Conservation (phyloP, 2,113 vertebrate species). For the Sorex araneus region DNA sequence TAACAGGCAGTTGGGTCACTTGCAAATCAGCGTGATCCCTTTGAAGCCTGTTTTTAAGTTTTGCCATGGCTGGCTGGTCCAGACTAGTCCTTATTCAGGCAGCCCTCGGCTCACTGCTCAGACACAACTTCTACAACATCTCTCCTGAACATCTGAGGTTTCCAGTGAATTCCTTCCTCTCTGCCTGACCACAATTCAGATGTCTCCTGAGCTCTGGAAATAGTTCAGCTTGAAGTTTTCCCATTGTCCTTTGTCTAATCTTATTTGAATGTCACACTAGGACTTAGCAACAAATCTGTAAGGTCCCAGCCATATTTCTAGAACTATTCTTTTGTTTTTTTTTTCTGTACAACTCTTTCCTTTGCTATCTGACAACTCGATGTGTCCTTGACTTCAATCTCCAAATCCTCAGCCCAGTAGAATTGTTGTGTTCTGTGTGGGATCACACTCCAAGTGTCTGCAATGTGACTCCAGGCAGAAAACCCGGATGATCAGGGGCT, state of each 20-base stretch:
- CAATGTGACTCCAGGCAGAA: not conserved
- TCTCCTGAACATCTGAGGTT: not conserved
- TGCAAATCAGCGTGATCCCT: not conserved
- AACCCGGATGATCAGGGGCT: not conserved
- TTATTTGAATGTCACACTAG: not conserved
- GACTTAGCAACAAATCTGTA: not conserved
- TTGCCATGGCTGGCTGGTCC: not conserved
- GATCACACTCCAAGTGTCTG: not conserved
- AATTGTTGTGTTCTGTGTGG: not conserved
- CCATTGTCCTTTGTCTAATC: not conserved
- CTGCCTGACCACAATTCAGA: not conserved
- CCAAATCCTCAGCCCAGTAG: not conserved
- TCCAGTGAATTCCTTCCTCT: not conserved
- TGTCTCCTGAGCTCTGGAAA: not conserved
- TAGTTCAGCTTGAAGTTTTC: not conserved
- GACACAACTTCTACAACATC: not conserved
- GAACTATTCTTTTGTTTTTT: not conserved
- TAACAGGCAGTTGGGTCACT: not conserved
- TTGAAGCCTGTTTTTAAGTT: slow-evolving; percentile 26
- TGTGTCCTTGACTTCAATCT: not conserved
- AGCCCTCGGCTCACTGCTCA: not conserved
- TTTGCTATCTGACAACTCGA: not conserved
- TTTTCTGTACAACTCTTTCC: not conserved
- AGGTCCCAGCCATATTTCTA: not conserved
- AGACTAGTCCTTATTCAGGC: not conserved